phyloP scores from a whole-genome alignment of 2,797 vertebrate species.

The Ctenopoma kingsleyae region DNA sequence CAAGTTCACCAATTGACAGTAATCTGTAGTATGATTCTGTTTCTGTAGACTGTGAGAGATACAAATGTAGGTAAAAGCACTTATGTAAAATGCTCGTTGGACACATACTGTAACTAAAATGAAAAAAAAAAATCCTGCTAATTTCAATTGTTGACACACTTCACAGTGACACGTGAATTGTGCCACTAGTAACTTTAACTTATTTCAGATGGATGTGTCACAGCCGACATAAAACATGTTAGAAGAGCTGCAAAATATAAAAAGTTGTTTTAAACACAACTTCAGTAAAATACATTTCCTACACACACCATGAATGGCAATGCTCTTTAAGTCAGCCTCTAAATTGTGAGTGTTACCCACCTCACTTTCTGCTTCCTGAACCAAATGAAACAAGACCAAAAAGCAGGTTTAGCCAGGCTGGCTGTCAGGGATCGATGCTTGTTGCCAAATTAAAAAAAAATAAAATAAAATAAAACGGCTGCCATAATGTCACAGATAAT shows the following conservation, averaged over 20 bases:
- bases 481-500: constrained; percentile 34
- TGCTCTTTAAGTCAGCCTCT: neutral
- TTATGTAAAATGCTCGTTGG: neutral
- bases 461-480: too few species aligned
- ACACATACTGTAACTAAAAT: neutral
- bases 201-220: neutral
- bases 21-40: constrained; percentile 6
- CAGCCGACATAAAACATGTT: constrained; percentile 1
- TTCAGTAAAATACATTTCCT: neutral
- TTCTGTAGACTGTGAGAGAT: too few species aligned
- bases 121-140: too few species aligned
- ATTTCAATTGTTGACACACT: too few species aligned
- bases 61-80: too few species aligned
- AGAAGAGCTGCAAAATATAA: neutral
- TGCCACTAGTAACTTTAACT: neutral
- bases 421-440: constrained; percentile 33
- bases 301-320: neutral
- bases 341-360: neutral
- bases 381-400: constrained; percentile 41
- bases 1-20: neutral
- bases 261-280: neutral
- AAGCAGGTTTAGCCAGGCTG: constrained; percentile 9
- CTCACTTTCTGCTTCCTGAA: constrained; percentile 24
- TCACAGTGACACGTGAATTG: too few species aligned
- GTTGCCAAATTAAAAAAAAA: constrained; percentile 41